Conservation (phyloP, 30 jellyfish, hydroid and myxozoan genomes). For the Cassiopea xamachana region DNA sequence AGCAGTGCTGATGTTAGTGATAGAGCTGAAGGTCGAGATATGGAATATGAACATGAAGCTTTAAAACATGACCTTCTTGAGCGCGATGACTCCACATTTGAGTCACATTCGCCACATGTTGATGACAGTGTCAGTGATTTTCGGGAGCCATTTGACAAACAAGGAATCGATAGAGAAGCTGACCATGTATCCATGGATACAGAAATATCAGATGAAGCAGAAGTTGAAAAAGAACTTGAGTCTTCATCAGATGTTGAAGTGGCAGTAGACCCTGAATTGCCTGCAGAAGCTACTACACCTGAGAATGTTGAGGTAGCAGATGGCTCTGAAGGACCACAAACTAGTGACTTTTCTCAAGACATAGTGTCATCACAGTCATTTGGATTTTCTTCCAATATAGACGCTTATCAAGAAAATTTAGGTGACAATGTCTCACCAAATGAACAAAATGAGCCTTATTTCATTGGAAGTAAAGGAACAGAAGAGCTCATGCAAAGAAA, state of each 20-base stretch:
- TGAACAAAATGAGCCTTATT: background rate
- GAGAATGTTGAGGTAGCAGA: background rate
- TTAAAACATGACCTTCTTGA: background rate
- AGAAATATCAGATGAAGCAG: background rate
- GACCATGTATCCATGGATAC: background rate
- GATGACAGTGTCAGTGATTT: background rate
- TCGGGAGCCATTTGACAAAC: background rate
- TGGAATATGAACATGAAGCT: background rate
- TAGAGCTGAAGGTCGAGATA: background rate
- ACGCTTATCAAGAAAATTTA: background rate
- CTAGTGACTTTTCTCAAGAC: background rate
- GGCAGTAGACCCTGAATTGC: background rate
- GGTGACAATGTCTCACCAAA: background rate
- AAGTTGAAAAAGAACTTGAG: background rate
- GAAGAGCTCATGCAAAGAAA: slow-evolving; percentile 59
- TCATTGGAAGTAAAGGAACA: slow-evolving; percentile 43
- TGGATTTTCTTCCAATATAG: background rate
- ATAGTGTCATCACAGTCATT: background rate
- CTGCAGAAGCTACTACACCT: background rate
- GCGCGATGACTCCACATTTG: background rate
- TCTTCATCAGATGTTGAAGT: background rate
- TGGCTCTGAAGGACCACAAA: background rate
- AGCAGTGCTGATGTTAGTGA: background rate
- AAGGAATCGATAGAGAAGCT: background rate
- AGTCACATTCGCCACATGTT: background rate